phyloP scores from a whole-genome alignment of 2,113 vertebrate species.

The Ptilorrhoa leucosticta region DNA sequence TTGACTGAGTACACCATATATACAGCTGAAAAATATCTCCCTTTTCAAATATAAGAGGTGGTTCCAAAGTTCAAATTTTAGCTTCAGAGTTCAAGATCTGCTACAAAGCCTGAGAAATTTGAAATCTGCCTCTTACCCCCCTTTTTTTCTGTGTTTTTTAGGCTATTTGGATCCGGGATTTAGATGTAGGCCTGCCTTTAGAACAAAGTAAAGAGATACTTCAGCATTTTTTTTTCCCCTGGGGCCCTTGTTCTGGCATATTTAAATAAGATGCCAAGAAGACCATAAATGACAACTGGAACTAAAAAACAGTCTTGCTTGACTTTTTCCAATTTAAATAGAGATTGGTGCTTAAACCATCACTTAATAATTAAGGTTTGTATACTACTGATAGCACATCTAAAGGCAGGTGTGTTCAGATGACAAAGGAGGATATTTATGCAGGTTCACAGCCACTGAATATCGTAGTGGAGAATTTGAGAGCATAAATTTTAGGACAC shows the following conservation, averaged over 20 bases:
- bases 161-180: not conserved
- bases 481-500: constrained; percentile 44
- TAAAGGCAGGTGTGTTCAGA: constrained; percentile 63
- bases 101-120: not conserved
- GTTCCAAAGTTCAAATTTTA: not conserved
- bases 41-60: constrained; percentile 17
- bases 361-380: constrained; percentile 48
- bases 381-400: constrained; percentile 37
- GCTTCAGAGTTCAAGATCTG: constrained; percentile 1
- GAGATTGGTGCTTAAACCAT: constrained; percentile 33
- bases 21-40: not conserved
- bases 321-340: constrained; percentile 12
- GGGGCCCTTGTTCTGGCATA: constrained; percentile 47
- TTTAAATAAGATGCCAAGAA: constrained; percentile 46
- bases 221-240: not conserved
- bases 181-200: not conserved
- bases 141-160: not conserved
- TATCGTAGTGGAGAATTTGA: constrained; percentile 25
- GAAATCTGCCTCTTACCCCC: not conserved
- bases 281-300: constrained; percentile 45
- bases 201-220: constrained; percentile 17
- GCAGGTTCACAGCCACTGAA: constrained; percentile 40
- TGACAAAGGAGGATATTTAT: constrained; percentile 36
- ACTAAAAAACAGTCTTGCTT: constrained; percentile 34
- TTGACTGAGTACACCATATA: not conserved